Base-by-base conservation (phyloP, 35 echinoderm and acorn worm genomes). In the Heliocidaris erythrogramma region DNA sequence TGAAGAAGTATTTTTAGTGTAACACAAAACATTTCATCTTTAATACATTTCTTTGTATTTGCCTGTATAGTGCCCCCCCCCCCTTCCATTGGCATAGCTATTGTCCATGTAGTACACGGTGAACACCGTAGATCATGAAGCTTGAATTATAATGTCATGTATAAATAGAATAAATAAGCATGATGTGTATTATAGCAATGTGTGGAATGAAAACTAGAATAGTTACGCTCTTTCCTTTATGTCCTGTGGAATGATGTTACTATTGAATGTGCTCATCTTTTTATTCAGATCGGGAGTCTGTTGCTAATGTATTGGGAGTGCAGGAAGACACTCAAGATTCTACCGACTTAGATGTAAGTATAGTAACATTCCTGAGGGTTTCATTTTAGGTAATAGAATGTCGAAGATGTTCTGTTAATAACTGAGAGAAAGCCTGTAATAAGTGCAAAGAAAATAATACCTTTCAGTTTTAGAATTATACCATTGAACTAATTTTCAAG, bases 291-390 rank as follows among this genome's bases (percentile, higher is more conserved):
- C 31, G 91, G 27, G 91, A 92, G 48, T 49, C 91, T 24, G 50
- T 32, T 52, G 91, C 91, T 13, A 59, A 30, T 30, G 91, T 48
- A 11, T 48, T 92, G 14, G 91, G 49, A 92, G 29, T 92, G 16
- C 47, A 49, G 49, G 48, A 59, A 29, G 91, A 92, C 49, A 92
- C 91, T 5, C 91, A 92, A 48, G 91, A 92, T 30, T 92, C 91
- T 32, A 59, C 91, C n/a, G 91, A 92, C 48, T 27, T 92, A 30
- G 91, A 92, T 59, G 91, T 92, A 92, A 92, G 91, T 89, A 32
- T 89, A 21, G 3, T n/a, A 42, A 42, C 35, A 6, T 60, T 14
- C 59, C 18, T 60, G 9, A 60, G 59, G 18, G 59, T 60, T 60
- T 14, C 18, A 18, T 60, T 18, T 14, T 60, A 9, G 59, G 59